phyloP scores from a whole-genome alignment of 2,888 invertebrate genomes.

The Leptinotarsa rubiginosa region DNA sequence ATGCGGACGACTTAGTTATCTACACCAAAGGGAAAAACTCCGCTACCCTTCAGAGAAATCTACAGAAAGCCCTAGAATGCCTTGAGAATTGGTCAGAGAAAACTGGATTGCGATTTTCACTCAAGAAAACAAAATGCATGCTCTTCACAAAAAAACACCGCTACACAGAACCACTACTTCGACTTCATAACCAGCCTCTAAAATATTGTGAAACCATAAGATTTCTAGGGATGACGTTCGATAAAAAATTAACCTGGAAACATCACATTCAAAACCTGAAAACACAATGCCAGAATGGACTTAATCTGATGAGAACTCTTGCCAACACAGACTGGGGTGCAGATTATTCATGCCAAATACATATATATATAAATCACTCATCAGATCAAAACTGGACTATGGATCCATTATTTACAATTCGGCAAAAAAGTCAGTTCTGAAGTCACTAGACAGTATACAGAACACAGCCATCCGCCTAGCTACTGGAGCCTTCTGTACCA shows the following conservation, averaged over 20 bases:
- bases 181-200: constrained; percentile 1
- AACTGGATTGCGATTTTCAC: constrained; percentile 17
- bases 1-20: constrained; percentile 6
- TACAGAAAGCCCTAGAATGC: neutral
- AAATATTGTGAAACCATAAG: constrained; percentile 13
- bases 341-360: constrained; percentile 11
- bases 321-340: constrained; percentile 19
- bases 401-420: constrained; percentile 16
- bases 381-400: constrained; percentile 27
- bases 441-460: constrained; percentile 8
- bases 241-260: constrained; percentile 21
- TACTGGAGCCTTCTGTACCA: constrained; percentile 15
- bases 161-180: neutral
- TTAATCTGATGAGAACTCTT: constrained; percentile 24
- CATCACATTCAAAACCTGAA: constrained; percentile 9
- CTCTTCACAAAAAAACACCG: constrained; percentile 14
- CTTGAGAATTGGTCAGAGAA: constrained; percentile 23
- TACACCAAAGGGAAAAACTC: constrained; percentile 2
- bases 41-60: neutral
- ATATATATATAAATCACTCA: constrained; percentile 23
- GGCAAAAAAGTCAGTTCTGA: constrained; percentile 26
- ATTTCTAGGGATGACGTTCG: constrained; percentile 24
- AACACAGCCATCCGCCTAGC: constrained; percentile 19
- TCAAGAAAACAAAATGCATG: constrained; percentile 11
- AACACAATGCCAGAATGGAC: constrained; percentile 12